A percentile compares a stretch with the other conserved stretches of the same genome.
phyloP scores from a whole-genome alignment of 2,113 vertebrate genomes.

The Anseranas semipalmata region DNA sequence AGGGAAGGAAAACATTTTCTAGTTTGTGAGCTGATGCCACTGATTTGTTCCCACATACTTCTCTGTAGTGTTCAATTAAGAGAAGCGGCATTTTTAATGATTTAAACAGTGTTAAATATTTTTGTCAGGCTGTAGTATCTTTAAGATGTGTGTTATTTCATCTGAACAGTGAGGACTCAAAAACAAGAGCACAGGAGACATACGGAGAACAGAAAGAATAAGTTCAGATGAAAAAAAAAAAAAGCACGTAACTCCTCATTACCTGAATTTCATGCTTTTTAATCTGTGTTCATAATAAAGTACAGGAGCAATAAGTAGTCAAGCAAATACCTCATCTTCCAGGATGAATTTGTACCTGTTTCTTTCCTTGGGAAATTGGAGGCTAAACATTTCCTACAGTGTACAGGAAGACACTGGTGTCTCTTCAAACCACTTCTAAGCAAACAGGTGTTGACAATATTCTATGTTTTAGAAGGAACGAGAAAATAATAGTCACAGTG shows the following conservation, averaged over 20 bases:
- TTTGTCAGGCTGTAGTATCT: background rate
- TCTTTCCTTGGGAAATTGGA: background rate
- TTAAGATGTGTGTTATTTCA: background rate
- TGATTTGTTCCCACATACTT: background rate
- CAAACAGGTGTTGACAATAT: background rate
- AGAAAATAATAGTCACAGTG: background rate
- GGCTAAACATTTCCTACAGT: background rate
- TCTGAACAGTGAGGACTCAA: background rate
- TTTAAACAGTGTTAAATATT: background rate
- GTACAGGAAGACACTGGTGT: background rate
- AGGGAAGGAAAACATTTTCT: background rate
- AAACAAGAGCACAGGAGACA: background rate
- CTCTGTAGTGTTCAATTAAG: background rate
- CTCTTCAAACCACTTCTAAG: background rate
- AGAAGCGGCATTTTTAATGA: background rate
- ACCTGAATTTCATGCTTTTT: background rate
- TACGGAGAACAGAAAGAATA: background rate
- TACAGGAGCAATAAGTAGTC: background rate
- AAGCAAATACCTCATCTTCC: background rate
- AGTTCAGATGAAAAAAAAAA: background rate
- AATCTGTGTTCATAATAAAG: background rate
- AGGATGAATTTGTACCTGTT: background rate
- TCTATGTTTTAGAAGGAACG: background rate
- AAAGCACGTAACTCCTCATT: background rate
- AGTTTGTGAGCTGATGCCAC: background rate